A percentile compares a stretch with the other conserved stretches of the same genome.
These are phyloP conservation scores for Dolomedes plantarius DNA, from an alignment of 2,888 invertebrate genomes.

Conservation along the genomic window DNA sequence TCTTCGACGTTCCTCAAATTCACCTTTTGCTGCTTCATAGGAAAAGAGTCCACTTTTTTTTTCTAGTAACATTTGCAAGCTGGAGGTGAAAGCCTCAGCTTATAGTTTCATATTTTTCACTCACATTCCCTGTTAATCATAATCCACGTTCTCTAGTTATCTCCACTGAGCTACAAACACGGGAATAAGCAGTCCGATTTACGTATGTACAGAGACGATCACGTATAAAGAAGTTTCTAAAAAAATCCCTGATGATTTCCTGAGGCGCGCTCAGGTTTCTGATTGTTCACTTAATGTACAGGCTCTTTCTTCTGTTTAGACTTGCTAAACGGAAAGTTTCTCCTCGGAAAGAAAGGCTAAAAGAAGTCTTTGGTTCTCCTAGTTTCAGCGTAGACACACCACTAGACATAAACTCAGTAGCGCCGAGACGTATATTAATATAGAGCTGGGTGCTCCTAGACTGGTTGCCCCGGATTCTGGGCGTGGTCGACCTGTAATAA, in stretches of 20 bases:
- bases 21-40: too few relatives aligned
- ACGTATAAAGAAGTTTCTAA: not conserved
- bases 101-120: too few relatives aligned
- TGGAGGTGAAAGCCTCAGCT: too few relatives aligned
- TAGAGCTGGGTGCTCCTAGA: not conserved
- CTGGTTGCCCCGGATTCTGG: slow-evolving; percentile 37
- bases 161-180: too few relatives aligned
- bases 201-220: too few relatives aligned
- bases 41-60: too few relatives aligned
- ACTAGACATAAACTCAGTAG: not conserved
- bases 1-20: too few relatives aligned
- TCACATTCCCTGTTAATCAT: too few relatives aligned
- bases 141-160: too few relatives aligned
- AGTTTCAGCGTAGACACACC: slow-evolving; percentile 34
- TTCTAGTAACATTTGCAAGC: too few relatives aligned
- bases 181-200: too few relatives aligned
- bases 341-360: not conserved
- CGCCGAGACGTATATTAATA: not conserved
- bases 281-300: not conserved
- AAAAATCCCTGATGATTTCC: not conserved
- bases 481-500: slow-evolving; percentile 53
- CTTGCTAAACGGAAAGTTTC: slow-evolving; percentile 44
- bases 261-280: not conserved
- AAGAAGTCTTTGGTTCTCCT: not conserved
- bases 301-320: slow-evolving; percentile 23